These are phyloP conservation scores for Spongia lamella DNA, from an alignment of 37 sponge, comb jelly and placozoan genomes.

Conservation along the genomic window DNA sequence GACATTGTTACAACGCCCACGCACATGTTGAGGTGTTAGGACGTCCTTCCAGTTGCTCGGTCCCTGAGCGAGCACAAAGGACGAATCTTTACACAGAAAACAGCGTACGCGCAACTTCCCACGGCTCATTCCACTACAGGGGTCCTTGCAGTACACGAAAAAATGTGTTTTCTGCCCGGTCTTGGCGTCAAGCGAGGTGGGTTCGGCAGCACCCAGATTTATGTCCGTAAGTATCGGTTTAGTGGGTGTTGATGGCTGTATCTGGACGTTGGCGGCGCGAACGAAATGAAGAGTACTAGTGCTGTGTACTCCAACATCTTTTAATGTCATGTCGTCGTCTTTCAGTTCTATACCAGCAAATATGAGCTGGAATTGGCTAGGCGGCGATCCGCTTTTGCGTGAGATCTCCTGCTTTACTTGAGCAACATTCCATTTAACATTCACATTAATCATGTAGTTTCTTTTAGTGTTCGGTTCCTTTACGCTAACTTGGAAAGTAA, in stretches of 20 bases:
- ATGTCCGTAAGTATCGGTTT: no score
- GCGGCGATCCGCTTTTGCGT: not conserved
- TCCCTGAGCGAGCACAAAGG: slow-evolving; percentile 65
- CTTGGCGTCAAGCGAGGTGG: slow-evolving; percentile 8
- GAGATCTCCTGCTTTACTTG: slow-evolving; percentile 48
- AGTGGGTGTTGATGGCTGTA: no score
- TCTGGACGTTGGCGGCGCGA: no score
- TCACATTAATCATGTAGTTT: slow-evolving; percentile 33
- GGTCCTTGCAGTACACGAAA: slow-evolving; percentile 87
- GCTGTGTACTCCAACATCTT: slow-evolving; percentile 52
- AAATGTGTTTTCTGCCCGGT: no score
- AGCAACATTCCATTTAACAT: slow-evolving; percentile 31
- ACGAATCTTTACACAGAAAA: slow-evolving; percentile 62
- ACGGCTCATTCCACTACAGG: slow-evolving; percentile 66
- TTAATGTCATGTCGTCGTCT: slow-evolving; percentile 5
- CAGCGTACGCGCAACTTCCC: slow-evolving; percentile 90
- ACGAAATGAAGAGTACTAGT: slow-evolving; percentile 62
- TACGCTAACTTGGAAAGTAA: slow-evolving; percentile 61
- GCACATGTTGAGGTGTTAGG: slow-evolving; percentile 28
- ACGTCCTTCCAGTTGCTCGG: slow-evolving; percentile 72
- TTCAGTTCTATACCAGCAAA: slow-evolving; percentile 51
- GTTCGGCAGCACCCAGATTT: slow-evolving; percentile 15
- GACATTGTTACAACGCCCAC: slow-evolving; percentile 41
- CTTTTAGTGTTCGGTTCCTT: slow-evolving; percentile 43
- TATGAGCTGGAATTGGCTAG: slow-evolving; percentile 30